phyloP scores from a whole-genome alignment of 2,113 vertebrate genomes.

The Myrmecophaga tridactyla region DNA sequence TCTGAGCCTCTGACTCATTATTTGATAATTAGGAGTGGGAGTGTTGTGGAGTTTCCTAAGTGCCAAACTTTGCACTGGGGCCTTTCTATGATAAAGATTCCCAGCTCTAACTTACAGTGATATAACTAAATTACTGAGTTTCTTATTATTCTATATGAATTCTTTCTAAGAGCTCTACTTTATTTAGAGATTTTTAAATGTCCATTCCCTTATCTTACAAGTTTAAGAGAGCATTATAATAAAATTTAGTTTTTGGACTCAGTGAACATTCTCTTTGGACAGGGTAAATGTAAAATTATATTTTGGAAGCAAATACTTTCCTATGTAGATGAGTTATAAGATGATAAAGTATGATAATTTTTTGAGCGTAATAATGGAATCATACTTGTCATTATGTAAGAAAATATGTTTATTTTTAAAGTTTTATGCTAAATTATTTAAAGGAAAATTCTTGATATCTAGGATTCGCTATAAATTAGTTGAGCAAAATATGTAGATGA shows the following conservation, averaged over 20 bases:
- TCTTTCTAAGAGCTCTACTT: neutral
- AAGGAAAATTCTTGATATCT: neutral
- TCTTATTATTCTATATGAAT: neutral
- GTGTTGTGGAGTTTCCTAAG: too few relatives aligned
- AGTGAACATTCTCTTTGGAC: neutral
- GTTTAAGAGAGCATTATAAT: neutral
- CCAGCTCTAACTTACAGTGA: neutral
- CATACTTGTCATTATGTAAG: neutral
- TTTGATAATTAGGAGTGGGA: neutral
- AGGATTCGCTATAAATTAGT: neutral
- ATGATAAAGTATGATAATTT: neutral
- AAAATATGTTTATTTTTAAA: neutral
- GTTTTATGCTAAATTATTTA: neutral
- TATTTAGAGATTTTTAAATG: neutral
- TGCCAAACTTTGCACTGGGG: accelerated
- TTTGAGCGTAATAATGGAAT: neutral
- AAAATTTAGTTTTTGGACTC: neutral
- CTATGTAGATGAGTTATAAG: neutral
- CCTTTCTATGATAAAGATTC: neutral
- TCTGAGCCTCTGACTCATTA: neutral
- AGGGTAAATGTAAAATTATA: neutral
- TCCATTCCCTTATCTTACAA: neutral
- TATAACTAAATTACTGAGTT: neutral
- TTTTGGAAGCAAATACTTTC: neutral
- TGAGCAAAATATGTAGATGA: neutral